Conservation (phyloP, 2,888 invertebrate species). For the Saturnia japonica region DNA sequence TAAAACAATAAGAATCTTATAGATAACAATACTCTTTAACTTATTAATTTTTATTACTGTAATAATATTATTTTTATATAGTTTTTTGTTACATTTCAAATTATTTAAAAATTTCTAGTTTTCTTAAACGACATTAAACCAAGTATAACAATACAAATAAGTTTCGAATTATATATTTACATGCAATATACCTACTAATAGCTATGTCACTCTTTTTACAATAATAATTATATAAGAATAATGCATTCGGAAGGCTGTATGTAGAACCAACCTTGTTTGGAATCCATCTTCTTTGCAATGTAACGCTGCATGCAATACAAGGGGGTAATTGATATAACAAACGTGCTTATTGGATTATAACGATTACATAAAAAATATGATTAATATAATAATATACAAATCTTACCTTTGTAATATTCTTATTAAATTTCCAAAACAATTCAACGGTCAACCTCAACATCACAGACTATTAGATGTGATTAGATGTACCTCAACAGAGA, state of each 20-base stretch:
- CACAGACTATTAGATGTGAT: not conserved
- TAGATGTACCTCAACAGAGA: not conserved
- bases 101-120: not conserved
- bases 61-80: not conserved
- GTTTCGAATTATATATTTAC: not conserved
- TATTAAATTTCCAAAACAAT: not conserved
- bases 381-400: not conserved
- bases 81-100: not conserved
- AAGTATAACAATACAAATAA: not conserved
- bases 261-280: conserved; percentile 75
- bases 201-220: not conserved
- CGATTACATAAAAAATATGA: not conserved
- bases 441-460: not conserved
- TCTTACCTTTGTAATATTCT: conserved; percentile 8
- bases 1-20: too few relatives aligned
- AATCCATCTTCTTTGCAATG: conserved; percentile 74
- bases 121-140: not conserved
- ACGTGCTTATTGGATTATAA: conserved; percentile 53
- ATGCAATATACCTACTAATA: not conserved
- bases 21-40: too few relatives aligned
- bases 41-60: too few relatives aligned
- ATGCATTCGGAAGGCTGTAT: conserved; percentile 38
- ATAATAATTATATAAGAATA: not conserved
- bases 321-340: conserved; percentile 62
- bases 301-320: conserved; percentile 79